Evolutionary conservation across 1,140 invertebrate genomes (phyloP), one percentile per base, ranked within the genome.

Genomic region (Drosophila ambigua): DNA sequence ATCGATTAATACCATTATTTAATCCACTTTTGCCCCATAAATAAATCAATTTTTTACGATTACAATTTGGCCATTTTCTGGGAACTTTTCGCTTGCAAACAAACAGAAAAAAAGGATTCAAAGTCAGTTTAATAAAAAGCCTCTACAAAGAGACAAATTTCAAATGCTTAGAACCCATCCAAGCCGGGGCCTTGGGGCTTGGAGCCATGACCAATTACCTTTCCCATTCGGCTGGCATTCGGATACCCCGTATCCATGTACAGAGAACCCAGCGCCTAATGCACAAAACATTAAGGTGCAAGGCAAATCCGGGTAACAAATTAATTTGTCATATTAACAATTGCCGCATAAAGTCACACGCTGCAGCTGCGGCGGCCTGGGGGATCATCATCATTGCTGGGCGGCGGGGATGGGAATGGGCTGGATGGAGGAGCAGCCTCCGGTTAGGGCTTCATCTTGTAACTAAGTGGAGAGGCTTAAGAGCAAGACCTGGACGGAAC

Each of bases 281-380:
- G 46, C 41, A 50, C 31, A 63, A 68, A 53, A 53, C 60, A 55
- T 39, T 55, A 45, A 75, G 66, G 79, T 73, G 60, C 68, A 62
- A 72, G 69, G 66, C 66, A 73, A 88, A 77, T 88, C 84, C 66
- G 79, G 72, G 68, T 83, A 88, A 83, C 83, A 88, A 88, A 88
- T 88, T 83, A 88, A 88, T 88, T 88, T 88, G 83, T 88, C 84
- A 88, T 88, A 88, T 89, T 83, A 88, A 88, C 83, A 88, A 88
- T 82, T 78, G 76, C 83, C 61, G 59, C 84, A 83, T 79, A 88
- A 88, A 88, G 83, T 88, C 83, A 79, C 83, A 88, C 83, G 83
- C 76, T 88, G 51, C 11, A 39, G 74, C 63, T 77, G 81, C 57
- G 39, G 59, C 45, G 45, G 55, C 51, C 57, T 26, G 4, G 72